These are phyloP conservation scores for Mamestra configurata DNA, from an alignment of 1,140 invertebrate genomes.

Conservation along the genomic window DNA sequence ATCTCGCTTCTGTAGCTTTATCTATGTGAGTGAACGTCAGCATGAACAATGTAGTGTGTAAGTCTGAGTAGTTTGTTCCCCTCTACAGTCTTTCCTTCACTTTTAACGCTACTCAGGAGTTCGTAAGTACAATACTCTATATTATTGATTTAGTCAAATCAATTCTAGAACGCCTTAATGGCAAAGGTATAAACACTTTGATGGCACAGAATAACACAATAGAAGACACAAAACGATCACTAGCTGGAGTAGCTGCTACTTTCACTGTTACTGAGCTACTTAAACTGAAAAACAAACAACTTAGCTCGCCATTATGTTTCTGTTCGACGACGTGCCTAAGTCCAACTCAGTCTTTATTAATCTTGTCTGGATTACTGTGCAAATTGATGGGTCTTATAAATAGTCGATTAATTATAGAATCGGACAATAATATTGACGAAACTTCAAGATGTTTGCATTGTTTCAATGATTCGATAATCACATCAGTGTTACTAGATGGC, in stretches of 20 bases:
- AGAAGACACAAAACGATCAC: not conserved
- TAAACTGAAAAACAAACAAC: not conserved
- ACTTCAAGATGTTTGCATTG: not conserved
- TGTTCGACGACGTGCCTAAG: not conserved
- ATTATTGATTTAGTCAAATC: not conserved
- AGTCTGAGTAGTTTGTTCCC: conserved; percentile 48
- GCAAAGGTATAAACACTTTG: not conserved
- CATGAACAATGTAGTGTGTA: conserved; percentile 42
- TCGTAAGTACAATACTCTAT: conserved; percentile 55
- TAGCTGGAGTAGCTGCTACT: conserved; percentile 7
- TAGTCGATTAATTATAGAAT: not conserved
- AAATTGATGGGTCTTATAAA: not conserved
- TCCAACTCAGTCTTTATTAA: too few species aligned
- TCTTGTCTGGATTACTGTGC: too few species aligned
- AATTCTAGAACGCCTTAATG: not conserved
- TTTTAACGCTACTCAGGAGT: conserved; percentile 60
- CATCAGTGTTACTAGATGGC: conserved; percentile 3
- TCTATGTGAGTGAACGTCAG: conserved; percentile 27
- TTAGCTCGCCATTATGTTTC: not conserved
- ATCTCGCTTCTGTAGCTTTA: conserved; percentile 44
- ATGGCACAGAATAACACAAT: conserved; percentile 14
- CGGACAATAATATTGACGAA: not conserved
- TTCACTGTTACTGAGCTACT: not conserved
- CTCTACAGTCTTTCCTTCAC: conserved; percentile 53
- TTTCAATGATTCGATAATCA: not conserved